Percentiles rank a stretch among this genome's conserved stretches.
These are phyloP conservation scores for Ianthella basta DNA, from an alignment of 37 sponge, comb jelly and placozoan genomes.

Conservation along the genomic window DNA sequence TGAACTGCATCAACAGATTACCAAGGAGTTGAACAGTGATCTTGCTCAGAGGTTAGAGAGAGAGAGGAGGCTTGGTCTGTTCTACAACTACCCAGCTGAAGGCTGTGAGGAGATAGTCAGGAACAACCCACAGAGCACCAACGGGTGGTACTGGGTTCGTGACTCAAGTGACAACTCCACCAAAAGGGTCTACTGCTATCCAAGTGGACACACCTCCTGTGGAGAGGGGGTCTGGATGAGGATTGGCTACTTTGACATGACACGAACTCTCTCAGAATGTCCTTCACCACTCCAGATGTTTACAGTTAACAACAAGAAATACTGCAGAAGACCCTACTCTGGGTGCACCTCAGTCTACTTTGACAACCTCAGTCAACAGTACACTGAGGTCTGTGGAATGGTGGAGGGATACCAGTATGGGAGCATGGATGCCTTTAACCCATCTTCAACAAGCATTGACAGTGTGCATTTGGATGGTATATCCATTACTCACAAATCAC, in stretches of 20 bases:
- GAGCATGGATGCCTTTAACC: not conserved
- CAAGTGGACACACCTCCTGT: not conserved
- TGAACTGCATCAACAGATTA: too few species aligned
- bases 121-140: not conserved
- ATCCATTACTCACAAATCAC: not conserved
- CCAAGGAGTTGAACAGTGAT: too few species aligned
- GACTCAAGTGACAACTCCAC: not conserved
- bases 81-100: too few species aligned
- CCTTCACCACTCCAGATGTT: not conserved
- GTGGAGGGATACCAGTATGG: slow-evolving; percentile 27
- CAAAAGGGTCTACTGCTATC: not conserved
- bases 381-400: slow-evolving; percentile 13
- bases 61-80: too few species aligned
- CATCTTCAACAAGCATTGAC: not conserved
- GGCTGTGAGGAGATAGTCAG: too few species aligned
- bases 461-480: slow-evolving; percentile 3
- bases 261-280: not conserved
- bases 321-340: not conserved
- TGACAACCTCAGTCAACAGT: not conserved
- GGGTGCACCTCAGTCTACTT: slow-evolving; percentile 12
- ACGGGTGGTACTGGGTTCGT: slow-evolving; percentile 22
- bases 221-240: slow-evolving; percentile 31
- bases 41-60: too few species aligned
- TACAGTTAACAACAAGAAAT: not conserved
- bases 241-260: slow-evolving; percentile 18